phyloP scores from a whole-genome alignment of 2,797 vertebrate genomes.

The Mormyrus hasselquistii region DNA sequence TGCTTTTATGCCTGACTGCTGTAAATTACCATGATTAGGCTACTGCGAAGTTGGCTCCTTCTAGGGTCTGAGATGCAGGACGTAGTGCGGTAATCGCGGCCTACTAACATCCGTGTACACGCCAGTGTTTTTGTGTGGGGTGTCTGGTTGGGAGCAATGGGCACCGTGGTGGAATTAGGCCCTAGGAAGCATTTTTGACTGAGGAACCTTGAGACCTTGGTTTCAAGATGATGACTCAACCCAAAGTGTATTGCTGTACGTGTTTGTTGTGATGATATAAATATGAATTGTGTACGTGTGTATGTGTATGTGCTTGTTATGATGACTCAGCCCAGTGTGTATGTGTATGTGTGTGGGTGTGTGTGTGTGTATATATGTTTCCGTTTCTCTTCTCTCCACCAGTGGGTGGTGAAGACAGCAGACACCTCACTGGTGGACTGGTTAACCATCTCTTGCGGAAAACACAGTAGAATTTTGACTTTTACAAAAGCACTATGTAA shows the following conservation, averaged over 20 bases:
- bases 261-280: neutral
- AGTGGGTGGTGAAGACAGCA: neutral
- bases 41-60: neutral
- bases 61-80: neutral
- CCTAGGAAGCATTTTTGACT: neutral
- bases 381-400: neutral
- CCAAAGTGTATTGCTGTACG: neutral
- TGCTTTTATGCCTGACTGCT: neutral
- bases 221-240: neutral
- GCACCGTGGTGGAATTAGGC: neutral
- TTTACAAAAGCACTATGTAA: neutral
- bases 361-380: neutral
- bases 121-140: neutral
- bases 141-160: neutral
- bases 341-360: neutral
- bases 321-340: neutral
- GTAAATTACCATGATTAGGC: neutral
- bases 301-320: neutral
- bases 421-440: neutral
- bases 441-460: neutral
- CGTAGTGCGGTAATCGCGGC: neutral
- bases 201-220: neutral
- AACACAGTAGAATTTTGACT: neutral
- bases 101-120: neutral
- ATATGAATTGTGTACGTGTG: neutral